Percentiles rank a stretch among this genome's conserved stretches.
These are phyloP conservation scores for Saccostrea echinata DNA, from an alignment of 1,140 invertebrate species.

Conservation along the genomic window DNA sequence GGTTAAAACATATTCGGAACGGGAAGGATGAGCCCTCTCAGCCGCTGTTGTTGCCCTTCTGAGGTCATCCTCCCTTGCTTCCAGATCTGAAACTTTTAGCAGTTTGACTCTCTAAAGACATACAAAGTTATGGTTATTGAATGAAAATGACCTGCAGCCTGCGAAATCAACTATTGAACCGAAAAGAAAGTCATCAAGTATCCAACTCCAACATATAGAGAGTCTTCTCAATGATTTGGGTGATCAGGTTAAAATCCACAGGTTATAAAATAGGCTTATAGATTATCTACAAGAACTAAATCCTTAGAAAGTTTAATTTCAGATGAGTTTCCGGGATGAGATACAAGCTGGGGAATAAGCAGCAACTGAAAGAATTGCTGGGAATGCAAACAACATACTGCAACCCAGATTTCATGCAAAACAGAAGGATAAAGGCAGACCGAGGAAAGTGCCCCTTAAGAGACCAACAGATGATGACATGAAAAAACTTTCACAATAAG, in stretches of 20 bases:
- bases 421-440: slow-evolving; percentile 28
- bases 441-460: background rate
- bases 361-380: slow-evolving; percentile 10
- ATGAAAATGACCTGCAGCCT: background rate
- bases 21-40: background rate
- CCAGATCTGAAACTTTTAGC: slow-evolving; percentile 19
- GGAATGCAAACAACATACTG: no score
- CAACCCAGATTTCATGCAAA: slow-evolving; percentile 31
- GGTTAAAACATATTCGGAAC: background rate
- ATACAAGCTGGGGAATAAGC: background rate
- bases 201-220: background rate
- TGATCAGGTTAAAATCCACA: slow-evolving; percentile 18
- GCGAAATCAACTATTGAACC: background rate
- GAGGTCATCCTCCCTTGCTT: slow-evolving; percentile 9
- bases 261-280: background rate
- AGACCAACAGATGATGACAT: slow-evolving; percentile 16
- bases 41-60: slow-evolving; percentile 18
- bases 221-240: background rate
- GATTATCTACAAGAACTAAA: slow-evolving; percentile 9
- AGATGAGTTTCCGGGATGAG: background rate
- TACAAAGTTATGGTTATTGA: background rate
- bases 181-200: background rate
- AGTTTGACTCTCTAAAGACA: slow-evolving; percentile 23
- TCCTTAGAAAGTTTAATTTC: slow-evolving; percentile 20
- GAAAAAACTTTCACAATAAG: background rate